Conservation (phyloP, 2,113 vertebrate species). For the Caracal caracal region DNA sequence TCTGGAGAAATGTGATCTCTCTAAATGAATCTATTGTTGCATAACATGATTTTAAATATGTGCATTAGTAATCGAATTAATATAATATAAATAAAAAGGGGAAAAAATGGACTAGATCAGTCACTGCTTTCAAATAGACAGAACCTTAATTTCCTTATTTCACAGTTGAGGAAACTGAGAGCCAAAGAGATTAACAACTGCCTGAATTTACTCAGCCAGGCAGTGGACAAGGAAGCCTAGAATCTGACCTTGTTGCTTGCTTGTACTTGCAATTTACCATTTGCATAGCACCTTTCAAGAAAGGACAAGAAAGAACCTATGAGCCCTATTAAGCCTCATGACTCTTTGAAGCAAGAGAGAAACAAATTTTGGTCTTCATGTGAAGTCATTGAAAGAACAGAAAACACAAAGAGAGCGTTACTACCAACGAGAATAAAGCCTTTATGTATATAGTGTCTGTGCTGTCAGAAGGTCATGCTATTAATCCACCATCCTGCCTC, state of each 20-base stretch:
- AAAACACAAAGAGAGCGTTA: not conserved
- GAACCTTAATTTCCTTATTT: not conserved
- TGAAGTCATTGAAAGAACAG: not conserved
- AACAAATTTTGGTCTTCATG: not conserved
- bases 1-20: not conserved
- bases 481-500: not conserved
- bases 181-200: not conserved
- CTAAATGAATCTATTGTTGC: not conserved
- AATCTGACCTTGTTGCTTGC: not conserved
- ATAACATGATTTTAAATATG: not conserved
- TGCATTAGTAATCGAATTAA: not conserved
- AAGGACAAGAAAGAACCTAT: not conserved
- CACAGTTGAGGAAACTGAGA: not conserved
- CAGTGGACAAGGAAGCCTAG: not conserved
- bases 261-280: not conserved
- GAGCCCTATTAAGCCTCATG: not conserved
- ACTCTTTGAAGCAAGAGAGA: not conserved
- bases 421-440: not conserved
- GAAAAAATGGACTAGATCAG: not conserved
- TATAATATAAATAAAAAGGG: not conserved
- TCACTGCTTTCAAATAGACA: not conserved
- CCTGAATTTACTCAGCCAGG: not conserved
- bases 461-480: not conserved
- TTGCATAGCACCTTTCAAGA: not conserved
- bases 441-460: not conserved